Base-by-base conservation (phyloP, 2,797 vertebrate species). In the Brachymystax lenok region DNA sequence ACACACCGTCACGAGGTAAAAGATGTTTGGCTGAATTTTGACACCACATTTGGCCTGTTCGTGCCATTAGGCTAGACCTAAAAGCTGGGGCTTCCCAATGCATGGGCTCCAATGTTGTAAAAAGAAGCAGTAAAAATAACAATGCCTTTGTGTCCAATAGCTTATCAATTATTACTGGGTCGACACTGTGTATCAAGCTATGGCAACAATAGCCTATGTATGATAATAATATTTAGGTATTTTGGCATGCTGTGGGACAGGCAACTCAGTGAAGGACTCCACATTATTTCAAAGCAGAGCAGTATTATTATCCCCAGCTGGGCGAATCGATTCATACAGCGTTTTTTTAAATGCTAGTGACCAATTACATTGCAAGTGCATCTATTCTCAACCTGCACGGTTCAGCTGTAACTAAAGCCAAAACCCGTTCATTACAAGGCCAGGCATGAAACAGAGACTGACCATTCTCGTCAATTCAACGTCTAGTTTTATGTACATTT, bases 261-360 rank as follows among this genome's bases (percentile, higher is more conserved):
- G 67, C 81, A 84, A 78, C 79, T 81, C 79, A 71, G 86, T 76
- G 87, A 87, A 80, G 83, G 83, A 78, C 71, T 79, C 74, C 66
- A 80, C 84, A 87, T 88, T 79, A 79, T 90, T 90, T 91, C 82
- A 92, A 88, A 92, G 82, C 80, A 33, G 83, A 79, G 82, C 89
- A 92, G 91, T 35, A 35, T 7, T 35, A 35, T 91, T 92, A 92
- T 89, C 82, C 87, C 79, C 70, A 83, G 84, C 83, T 80, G 83
- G 84, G 88, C 83, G 52, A 87, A 93, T 92, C 85, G 88, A 92
- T 93, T 92, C 82, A 77, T 90, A 77, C 79, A 90, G 86, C 83
- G 84, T 89, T 86, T 78, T 91, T 91, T 82, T 81, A 87, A 93
- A 88, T 86, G 88, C 87, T 82, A 69, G 80, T 61, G 86, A 89